phyloP scores from a whole-genome alignment of 2,113 vertebrate genomes.

The Oriolus oriolus region DNA sequence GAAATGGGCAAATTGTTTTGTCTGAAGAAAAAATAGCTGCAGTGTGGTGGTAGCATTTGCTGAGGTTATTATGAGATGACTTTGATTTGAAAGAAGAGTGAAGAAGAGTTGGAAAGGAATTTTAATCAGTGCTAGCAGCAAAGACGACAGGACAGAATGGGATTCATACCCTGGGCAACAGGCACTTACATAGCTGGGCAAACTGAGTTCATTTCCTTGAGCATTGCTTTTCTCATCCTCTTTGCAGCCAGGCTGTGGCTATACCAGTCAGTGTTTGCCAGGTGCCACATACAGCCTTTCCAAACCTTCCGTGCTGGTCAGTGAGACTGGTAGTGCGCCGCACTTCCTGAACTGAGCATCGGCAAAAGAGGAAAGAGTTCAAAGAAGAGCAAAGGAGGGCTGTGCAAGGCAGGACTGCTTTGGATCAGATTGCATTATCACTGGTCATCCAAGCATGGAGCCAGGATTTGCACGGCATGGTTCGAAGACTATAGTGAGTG shows the following conservation, averaged over 20 bases:
- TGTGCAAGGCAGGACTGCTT: background rate
- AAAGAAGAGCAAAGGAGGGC: background rate
- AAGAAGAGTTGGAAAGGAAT: slow-evolving; percentile 20
- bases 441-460: background rate
- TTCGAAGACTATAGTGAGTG: background rate
- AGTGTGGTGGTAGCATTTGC: background rate
- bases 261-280: fast-evolving
- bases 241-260: background rate
- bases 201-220: background rate
- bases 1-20: slow-evolving; percentile 32
- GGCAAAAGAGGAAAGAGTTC: background rate
- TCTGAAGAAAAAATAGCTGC: slow-evolving; percentile 6
- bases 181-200: background rate
- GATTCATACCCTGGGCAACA: background rate
- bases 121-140: background rate
- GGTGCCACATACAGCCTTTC: background rate
- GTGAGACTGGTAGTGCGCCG: fast-evolving
- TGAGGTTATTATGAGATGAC: slow-evolving; percentile 23
- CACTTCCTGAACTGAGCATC: fast-evolving
- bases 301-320: background rate
- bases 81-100: slow-evolving; percentile 6
- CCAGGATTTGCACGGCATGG: background rate
- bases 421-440: background rate
- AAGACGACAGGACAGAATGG: background rate
- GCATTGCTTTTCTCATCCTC: background rate